Base-by-base conservation (phyloP, 2,888 invertebrate species). In the Stictocephala bisonia region DNA sequence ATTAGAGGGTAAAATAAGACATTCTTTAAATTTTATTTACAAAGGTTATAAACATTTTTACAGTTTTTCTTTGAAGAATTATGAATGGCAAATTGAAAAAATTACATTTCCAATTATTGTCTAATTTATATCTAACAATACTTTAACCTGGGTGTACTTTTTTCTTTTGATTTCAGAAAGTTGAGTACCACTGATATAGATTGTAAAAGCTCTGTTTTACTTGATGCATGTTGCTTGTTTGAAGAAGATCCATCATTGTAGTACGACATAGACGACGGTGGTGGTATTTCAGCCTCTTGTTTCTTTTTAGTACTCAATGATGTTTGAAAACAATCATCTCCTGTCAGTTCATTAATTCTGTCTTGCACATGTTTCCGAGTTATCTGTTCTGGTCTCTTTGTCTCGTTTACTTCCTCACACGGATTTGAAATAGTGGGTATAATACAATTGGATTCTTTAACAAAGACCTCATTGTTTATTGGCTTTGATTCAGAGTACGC, bases 261-360 rank as follows among this genome's bases (percentile, higher is more conserved):
- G 29, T 72, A 72, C 15, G 66, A 51, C 67, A 68, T 68, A n/a
- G 68, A 40, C 6, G 90, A 86, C 1, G 92, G 92, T 6, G 90
- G 90, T 6, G 90, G 87, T 77, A 91, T 86, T 83, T 90, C 90
- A 20, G 83, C 85, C 27, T 87, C 85, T 20, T 40, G 53, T 73
- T 78, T 81, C 27, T 80, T 80, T 58, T 78, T 64, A 15, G 27
- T 60, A 60, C 31, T 60, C 22, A 35, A n/a, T n/a, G n/a, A n/a
- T n/a, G n/a, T n/a, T n/a, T n/a, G n/a, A n/a, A n/a, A n/a, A n/a
- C n/a, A n/a, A n/a, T n/a, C n/a, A n/a, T n/a, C n/a, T n/a, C n/a
- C n/a, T n/a, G n/a, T 60, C 56, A 27, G 31, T 56, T 56, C 31
- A 29, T 29, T n/a, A 9, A 4, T 56, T 2, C 18, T 15, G n/a